Percentiles rank a stretch among this genome's conserved stretches.
Evolutionary conservation across 2,113 vertebrate genomes (phyloP).

Genomic region (Rhynchopsitta pachyrhyncha): DNA sequence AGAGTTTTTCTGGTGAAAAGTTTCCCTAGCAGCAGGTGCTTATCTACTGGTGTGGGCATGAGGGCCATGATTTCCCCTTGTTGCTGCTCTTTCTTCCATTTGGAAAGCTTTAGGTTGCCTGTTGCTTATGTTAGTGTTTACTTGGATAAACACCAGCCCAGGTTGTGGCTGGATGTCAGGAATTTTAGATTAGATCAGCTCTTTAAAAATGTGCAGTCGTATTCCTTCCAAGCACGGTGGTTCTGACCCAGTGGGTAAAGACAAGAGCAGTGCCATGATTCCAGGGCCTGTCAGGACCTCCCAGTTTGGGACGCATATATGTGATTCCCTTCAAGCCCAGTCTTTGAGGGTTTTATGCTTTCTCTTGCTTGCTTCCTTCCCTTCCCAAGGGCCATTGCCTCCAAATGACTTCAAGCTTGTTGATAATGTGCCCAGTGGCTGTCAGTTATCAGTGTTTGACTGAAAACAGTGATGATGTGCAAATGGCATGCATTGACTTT

Average conservation of each 20-base stretch:
- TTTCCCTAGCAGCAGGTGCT: not conserved
- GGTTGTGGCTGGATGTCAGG: not conserved
- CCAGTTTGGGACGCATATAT: accelerated
- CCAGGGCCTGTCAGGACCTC: not conserved
- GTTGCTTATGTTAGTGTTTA: not conserved
- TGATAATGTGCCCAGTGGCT: not conserved
- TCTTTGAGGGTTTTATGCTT: not conserved
- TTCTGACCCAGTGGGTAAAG: not conserved
- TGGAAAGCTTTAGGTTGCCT: not conserved
- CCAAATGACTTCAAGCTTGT: not conserved
- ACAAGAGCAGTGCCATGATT: not conserved
- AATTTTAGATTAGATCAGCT: not conserved
- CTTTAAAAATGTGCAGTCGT: not conserved
- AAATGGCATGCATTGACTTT: not conserved
- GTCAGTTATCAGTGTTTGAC: not conserved
- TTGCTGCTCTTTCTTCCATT: accelerated
- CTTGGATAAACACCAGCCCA: not conserved
- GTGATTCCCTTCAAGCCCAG: not conserved
- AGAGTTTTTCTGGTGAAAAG: not conserved
- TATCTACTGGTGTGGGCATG: not conserved
- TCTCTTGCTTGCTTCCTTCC: not conserved
- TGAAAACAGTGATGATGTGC: not conserved
- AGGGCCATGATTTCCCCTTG: not conserved
- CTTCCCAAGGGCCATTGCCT: not conserved
- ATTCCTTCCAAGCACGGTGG: not conserved